Evolutionary conservation across 2,113 vertebrate genomes (phyloP), one percentile per base, ranked within the genome.

Genomic region (Nerophis lumbriciformis): DNA sequence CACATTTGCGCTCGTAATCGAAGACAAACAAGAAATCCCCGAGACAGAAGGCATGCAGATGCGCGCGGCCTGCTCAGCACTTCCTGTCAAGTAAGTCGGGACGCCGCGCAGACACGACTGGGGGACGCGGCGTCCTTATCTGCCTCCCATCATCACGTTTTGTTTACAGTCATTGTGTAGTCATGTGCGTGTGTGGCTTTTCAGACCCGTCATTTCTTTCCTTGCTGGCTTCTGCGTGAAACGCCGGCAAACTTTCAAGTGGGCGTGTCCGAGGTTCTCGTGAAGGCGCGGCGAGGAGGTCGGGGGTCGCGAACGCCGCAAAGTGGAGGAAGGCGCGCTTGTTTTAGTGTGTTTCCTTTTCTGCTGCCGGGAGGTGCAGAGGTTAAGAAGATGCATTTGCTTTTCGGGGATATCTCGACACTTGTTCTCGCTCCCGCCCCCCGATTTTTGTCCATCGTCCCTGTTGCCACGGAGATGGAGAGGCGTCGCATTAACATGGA

Each of bases 401-500:
- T 36, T 13, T n/a, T 50, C 39, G 8, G 39, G 73, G 68, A 67
- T 56, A 63, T 50, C 35, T 42, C 73, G n/a, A 58, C 69, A 55
- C 52, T 60, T 62, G 8, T 65, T 56, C 48, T 55, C 53, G 48
- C 50, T 62, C 36, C 35, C 89, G 84, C 87, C 87, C 87, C 88
- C 89, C 39, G 4, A 45, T 10, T 0, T 36, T 86, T 93, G 93
- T 93, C 95, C 93, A 86, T 96, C 93, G 94, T 83, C 77, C 82
- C 77, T 80, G 91, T 92, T 92, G 88, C 90, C 81, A 85, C 83
- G 64, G 79, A 16, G 63, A 81, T 1, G 19, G 58, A 19, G 85
- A 66, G 81, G 80, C 15, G 90, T 85, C 80, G 78, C 88, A 88
- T 94, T 93, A 92, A 88, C 91, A 93, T 92, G 92, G 89, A 92